Conservation (phyloP, 2,888 invertebrate genomes). For the Leptodirus hochenwartii region DNA sequence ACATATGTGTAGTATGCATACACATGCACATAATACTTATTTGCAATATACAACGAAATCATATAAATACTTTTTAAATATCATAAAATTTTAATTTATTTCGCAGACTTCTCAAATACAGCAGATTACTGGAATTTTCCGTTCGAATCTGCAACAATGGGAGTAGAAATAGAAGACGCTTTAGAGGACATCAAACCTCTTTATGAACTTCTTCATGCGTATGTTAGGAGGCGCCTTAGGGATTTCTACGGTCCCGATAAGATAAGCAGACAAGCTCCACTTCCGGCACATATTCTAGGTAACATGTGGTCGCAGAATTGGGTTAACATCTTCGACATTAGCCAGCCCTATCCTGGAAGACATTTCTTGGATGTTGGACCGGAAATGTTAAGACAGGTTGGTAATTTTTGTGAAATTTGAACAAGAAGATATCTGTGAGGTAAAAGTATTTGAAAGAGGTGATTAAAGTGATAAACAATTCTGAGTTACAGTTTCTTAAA, state of each 20-base stretch:
- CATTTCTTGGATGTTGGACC: slow-evolving; percentile 66
- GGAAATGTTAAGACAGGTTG: slow-evolving; percentile 60
- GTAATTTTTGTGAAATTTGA: too few relatives aligned
- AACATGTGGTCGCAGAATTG: slow-evolving; percentile 86
- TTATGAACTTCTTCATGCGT: slow-evolving; percentile 76
- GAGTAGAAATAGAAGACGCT: slow-evolving; percentile 59
- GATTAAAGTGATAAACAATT: too few relatives aligned
- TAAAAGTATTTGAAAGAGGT: too few relatives aligned
- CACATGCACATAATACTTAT: too few relatives aligned
- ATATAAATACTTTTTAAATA: not conserved
- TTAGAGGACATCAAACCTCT: slow-evolving; percentile 75
- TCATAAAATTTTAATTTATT: slow-evolving; percentile 2
- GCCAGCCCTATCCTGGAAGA: slow-evolving; percentile 66
- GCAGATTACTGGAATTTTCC: slow-evolving; percentile 81
- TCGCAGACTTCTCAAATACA: slow-evolving; percentile 68
- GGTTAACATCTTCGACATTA: slow-evolving; percentile 62
- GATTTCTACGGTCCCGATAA: slow-evolving; percentile 72
- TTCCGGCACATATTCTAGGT: slow-evolving; percentile 72
- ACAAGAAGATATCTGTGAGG: too few relatives aligned
- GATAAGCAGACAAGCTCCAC: slow-evolving; percentile 59
- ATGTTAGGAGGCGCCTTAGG: slow-evolving; percentile 66
- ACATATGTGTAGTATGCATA: too few relatives aligned
- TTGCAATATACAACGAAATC: too few relatives aligned
- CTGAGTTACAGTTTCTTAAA: too few relatives aligned
- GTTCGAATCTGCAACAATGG: slow-evolving; percentile 61